A percentile compares a stretch with the other conserved stretches of the same genome.
Conservation (phyloP, 2,113 vertebrate genomes). For the Thomomys bottae region DNA sequence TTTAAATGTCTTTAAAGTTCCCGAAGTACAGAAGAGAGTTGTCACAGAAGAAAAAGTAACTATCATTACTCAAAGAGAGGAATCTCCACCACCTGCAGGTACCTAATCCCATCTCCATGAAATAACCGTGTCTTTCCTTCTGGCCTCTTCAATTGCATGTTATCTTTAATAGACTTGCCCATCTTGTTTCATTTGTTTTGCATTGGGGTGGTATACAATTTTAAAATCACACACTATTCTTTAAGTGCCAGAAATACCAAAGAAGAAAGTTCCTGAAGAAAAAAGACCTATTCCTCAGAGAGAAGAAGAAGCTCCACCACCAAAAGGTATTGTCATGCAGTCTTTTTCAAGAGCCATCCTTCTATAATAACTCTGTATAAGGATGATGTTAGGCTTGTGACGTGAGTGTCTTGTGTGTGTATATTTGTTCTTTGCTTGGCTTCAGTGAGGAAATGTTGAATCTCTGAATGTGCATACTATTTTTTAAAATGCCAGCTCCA, state of each 20-base stretch:
- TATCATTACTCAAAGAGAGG: constrained; percentile 84
- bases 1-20: constrained; percentile 87
- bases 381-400: constrained; percentile 9
- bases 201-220: constrained; percentile 4
- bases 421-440: constrained; percentile 41
- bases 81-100: constrained; percentile 85
- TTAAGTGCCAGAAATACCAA: constrained; percentile 83
- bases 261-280: constrained; percentile 83
- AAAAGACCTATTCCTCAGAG: constrained; percentile 78
- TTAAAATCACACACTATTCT: constrained; percentile 76
- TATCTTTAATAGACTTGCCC: not conserved
- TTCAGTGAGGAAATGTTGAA: not conserved
- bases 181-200: constrained; percentile 49
- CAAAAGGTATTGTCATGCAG: constrained; percentile 83
- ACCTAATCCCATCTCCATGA: constrained; percentile 47
- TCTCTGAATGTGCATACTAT: constrained; percentile 66
- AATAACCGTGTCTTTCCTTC: not conserved
- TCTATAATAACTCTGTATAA: not conserved
- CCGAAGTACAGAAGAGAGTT: constrained; percentile 86
- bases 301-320: constrained; percentile 83
- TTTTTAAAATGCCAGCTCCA: constrained; percentile 84
- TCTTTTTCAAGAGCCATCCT: constrained; percentile 39
- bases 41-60: constrained; percentile 85
- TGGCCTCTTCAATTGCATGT: constrained; percentile 58
- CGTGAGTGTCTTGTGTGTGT: not conserved